phyloP scores from a whole-genome alignment of 2,888 invertebrate species.

The Venustoraphidia nigricollis region DNA sequence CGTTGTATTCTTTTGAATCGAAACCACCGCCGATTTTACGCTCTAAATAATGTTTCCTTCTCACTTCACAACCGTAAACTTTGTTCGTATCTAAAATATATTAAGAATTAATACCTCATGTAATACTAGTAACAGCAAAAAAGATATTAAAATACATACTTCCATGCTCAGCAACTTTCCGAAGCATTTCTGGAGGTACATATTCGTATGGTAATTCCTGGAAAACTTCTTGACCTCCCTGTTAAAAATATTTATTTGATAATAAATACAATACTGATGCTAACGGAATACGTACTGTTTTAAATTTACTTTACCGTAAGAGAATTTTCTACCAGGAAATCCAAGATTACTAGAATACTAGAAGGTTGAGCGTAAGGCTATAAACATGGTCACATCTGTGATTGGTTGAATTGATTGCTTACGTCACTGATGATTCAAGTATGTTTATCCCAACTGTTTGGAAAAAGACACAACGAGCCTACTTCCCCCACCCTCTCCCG shows the following conservation, averaged over 20 bases:
- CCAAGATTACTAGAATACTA: too few relatives aligned
- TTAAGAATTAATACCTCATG: not conserved
- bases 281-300: too few relatives aligned
- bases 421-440: too few relatives aligned
- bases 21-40: constrained; percentile 87
- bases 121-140: constrained; percentile 3
- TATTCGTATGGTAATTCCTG: constrained; percentile 96
- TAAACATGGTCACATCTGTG: too few relatives aligned
- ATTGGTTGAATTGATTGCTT: too few relatives aligned
- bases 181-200: constrained; percentile 85
- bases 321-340: too few relatives aligned
- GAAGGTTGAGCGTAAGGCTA: too few relatives aligned
- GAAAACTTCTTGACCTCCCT: constrained; percentile 82
- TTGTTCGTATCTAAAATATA: constrained; percentile 64
- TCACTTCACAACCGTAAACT: constrained; percentile 91
- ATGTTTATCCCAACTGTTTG: too few relatives aligned
- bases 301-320: too few relatives aligned
- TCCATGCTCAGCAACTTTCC: constrained; percentile 93
- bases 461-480: too few relatives aligned
- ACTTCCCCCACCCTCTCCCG: too few relatives aligned
- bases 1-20: constrained; percentile 74
- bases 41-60: constrained; percentile 84
- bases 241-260: constrained; percentile 11
- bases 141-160: constrained; percentile 39
- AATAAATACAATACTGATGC: too few relatives aligned